Percentiles rank a stretch among this genome's conserved stretches.
Conservation (phyloP, 2,888 invertebrate species). For the Blastobasis lacticolella region DNA sequence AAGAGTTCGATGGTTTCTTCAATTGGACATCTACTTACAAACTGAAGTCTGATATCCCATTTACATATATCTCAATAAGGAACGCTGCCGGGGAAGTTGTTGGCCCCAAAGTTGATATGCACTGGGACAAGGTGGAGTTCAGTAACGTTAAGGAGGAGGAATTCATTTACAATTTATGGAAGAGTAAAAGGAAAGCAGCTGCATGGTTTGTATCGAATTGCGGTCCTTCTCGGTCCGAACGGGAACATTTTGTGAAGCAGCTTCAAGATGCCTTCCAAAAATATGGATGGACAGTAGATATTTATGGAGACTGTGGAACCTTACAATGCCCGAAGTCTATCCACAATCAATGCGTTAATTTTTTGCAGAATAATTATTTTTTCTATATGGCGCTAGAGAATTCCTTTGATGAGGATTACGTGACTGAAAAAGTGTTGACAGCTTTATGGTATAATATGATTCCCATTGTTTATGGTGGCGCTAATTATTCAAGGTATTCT, state of each 20-base stretch:
- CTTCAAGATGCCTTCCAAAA: conserved; percentile 31
- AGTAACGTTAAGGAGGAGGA: conserved; percentile 20
- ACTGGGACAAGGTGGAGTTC: conserved; percentile 22
- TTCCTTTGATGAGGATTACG: conserved; percentile 75
- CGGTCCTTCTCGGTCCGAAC: conserved; percentile 27
- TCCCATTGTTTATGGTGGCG: conserved; percentile 80
- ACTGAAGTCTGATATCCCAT: conserved; percentile 54
- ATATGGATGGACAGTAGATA: conserved; percentile 51
- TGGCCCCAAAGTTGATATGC: conserved; percentile 42
- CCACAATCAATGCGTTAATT: conserved; percentile 33
- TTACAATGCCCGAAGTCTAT: conserved; percentile 31
- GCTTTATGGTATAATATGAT: conserved; percentile 74
- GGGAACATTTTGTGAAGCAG: conserved; percentile 20
- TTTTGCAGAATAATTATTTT: conserved; percentile 75
- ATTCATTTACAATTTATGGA: conserved; percentile 24
- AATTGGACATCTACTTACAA: conserved; percentile 63
- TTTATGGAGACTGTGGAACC: conserved; percentile 71
- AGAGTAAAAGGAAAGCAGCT: conserved; percentile 44
- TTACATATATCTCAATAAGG: conserved; percentile 42
- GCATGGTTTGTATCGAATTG: conserved; percentile 66
- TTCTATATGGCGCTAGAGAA: conserved; percentile 85
- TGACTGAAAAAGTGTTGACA: conserved; percentile 76
- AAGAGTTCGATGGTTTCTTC: conserved; percentile 47
- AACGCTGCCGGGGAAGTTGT: conserved; percentile 35
- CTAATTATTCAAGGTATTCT: conserved; percentile 71